Conservation (phyloP, 1,140 invertebrate species). For the Cylas formicarius region DNA sequence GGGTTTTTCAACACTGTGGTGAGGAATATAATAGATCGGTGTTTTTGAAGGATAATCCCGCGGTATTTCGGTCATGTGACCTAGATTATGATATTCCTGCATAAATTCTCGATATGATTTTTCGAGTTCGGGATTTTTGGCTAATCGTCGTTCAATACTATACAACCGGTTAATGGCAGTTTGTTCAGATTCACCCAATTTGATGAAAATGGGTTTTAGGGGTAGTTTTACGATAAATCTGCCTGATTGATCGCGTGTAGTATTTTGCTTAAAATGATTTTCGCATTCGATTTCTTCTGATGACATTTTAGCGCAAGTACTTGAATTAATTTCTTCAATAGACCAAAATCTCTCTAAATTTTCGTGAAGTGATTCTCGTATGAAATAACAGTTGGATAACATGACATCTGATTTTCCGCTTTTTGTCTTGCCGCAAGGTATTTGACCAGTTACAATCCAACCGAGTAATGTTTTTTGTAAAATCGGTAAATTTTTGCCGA, state of each 20-base stretch:
- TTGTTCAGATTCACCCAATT: conserved; percentile 25
- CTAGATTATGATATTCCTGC: conserved; percentile 37
- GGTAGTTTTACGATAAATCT: conserved; percentile 21
- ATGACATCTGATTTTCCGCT: background rate
- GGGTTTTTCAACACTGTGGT: conserved; percentile 38
- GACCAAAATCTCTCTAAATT: conserved; percentile 14
- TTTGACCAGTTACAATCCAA: conserved; percentile 22
- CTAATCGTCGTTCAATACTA: conserved; percentile 18
- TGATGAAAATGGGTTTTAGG: conserved; percentile 9
- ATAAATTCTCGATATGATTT: conserved; percentile 35
- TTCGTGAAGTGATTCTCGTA: conserved; percentile 2
- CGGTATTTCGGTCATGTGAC: conserved; percentile 33
- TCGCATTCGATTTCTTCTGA: conserved; percentile 21
- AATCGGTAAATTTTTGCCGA: conserved; percentile 20
- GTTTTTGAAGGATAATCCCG: conserved; percentile 5
- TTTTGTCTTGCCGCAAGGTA: background rate
- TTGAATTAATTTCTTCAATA: conserved; percentile 2
- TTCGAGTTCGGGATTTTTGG: conserved; percentile 23
- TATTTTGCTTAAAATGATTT: conserved; percentile 15
- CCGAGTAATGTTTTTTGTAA: conserved; percentile 33
- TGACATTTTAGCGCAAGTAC: conserved; percentile 1
- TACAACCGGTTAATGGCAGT: conserved; percentile 22
- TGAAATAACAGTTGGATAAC: conserved; percentile 3
- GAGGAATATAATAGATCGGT: conserved; percentile 28
- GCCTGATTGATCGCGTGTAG: conserved; percentile 7